Percentiles rank a stretch among this genome's conserved stretches.
Conservation (phyloP, 2,888 invertebrate genomes). For the Piscicola geometra region DNA sequence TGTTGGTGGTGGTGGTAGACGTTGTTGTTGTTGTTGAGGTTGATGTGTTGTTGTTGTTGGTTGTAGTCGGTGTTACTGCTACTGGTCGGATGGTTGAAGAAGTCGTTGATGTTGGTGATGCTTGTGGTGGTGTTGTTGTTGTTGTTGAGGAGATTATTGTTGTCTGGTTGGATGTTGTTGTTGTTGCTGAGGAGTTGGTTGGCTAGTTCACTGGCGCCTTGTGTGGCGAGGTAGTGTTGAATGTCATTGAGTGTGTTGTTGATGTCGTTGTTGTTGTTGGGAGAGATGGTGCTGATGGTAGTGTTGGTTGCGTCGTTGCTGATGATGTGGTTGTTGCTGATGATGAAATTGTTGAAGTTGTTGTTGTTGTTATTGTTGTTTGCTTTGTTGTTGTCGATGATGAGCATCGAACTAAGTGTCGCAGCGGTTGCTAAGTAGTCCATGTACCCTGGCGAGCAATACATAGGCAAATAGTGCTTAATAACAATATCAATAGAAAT, state of each 20-base stretch:
- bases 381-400: neutral
- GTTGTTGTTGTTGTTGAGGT: too few relatives aligned
- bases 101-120: neutral
- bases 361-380: neutral
- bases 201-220: slow-evolving; percentile 7
- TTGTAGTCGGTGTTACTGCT: neutral
- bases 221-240: slow-evolving; percentile 1
- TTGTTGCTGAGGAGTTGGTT: neutral
- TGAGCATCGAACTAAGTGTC: neutral
- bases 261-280: slow-evolving; percentile 5
- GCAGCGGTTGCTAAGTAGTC: slow-evolving; percentile 10
- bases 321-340: neutral
- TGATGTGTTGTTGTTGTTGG: too few relatives aligned
- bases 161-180: neutral
- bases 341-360: neutral
- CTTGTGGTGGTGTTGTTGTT: neutral
- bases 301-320: neutral
- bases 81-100: neutral
- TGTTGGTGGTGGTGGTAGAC: too few relatives aligned
- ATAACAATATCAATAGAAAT: too few relatives aligned
- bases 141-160: neutral
- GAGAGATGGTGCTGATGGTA: neutral
- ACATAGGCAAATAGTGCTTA: too few relatives aligned
- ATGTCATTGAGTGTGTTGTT: slow-evolving; percentile 1
- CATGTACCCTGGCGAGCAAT: neutral